phyloP scores from a whole-genome alignment of 2,888 invertebrate species.

The Candidula unifasciata region DNA sequence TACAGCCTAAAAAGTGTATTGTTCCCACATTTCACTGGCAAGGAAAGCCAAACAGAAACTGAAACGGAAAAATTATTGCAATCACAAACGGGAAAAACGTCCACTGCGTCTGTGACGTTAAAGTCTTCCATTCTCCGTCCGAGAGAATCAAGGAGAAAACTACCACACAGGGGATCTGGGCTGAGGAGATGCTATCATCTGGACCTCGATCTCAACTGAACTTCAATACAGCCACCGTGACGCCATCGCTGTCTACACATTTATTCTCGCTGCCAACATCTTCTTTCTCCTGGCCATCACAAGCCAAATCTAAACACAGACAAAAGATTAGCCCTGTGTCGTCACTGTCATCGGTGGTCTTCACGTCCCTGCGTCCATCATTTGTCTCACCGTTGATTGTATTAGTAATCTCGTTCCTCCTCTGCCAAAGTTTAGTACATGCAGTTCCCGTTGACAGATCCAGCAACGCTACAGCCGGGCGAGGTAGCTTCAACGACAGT shows the following conservation, averaged over 20 bases:
- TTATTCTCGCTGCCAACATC: constrained; percentile 1
- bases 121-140: neutral
- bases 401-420: neutral
- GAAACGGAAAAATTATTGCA: neutral
- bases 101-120: neutral
- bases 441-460: neutral
- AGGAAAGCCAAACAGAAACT: neutral
- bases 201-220: constrained; percentile 12
- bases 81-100: too few species aligned
- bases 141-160: constrained; percentile 24
- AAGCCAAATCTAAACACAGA: constrained; percentile 16
- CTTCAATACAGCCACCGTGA: constrained; percentile 35
- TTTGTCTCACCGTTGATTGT: neutral
- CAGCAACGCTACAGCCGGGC: neutral
- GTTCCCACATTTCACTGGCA: neutral
- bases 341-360: neutral
- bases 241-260: neutral
- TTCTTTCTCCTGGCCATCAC: constrained; percentile 8
- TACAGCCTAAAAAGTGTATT: neutral
- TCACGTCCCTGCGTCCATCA: neutral
- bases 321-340: neutral
- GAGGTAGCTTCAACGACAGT: neutral
- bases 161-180: neutral
- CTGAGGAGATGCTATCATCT: constrained; percentile 41
- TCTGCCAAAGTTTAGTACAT: neutral